phyloP scores from a whole-genome alignment of 2,888 invertebrate species.

The Acrocyrtus sp. region DNA sequence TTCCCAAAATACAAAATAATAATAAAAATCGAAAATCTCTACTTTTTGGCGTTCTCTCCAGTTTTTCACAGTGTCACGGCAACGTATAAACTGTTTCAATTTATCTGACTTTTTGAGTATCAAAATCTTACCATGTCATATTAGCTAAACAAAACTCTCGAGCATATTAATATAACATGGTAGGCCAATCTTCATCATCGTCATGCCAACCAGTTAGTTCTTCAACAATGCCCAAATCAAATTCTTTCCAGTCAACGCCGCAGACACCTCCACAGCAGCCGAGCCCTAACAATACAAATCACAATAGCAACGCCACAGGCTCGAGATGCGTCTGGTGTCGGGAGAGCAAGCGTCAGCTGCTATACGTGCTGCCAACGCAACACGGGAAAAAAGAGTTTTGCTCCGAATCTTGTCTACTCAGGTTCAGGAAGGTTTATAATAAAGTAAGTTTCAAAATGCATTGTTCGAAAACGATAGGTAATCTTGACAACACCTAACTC shows the following conservation, averaged over 20 bases:
- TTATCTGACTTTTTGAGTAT: no score
- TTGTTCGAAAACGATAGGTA: conserved; percentile 7
- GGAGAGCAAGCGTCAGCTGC: conserved; percentile 73
- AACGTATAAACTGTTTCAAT: no score
- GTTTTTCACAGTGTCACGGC: no score
- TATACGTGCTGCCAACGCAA: conserved; percentile 87
- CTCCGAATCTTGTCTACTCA: conserved; percentile 87
- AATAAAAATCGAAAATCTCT: no score
- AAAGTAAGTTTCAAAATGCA: conserved; percentile 72
- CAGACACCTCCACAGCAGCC: not conserved
- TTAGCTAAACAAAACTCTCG: not conserved
- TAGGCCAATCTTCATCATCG: not conserved
- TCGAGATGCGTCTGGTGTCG: conserved; percentile 52
- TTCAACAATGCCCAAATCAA: conserved; percentile 7
- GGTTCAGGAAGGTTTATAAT: conserved; percentile 87
- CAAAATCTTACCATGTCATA: no score
- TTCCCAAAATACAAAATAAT: no score
- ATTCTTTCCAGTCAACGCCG: not conserved
- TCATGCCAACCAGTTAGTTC: conserved; percentile 32
- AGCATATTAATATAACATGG: not conserved
- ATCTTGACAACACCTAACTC: no score
- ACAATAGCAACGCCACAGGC: not conserved
- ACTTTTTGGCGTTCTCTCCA: no score
- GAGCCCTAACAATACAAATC: no score
- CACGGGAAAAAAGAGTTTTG: conserved; percentile 93